These are phyloP conservation scores for Steinernema hermaphroditum DNA, from an alignment of 2,888 invertebrate species.

Conservation along the genomic window DNA sequence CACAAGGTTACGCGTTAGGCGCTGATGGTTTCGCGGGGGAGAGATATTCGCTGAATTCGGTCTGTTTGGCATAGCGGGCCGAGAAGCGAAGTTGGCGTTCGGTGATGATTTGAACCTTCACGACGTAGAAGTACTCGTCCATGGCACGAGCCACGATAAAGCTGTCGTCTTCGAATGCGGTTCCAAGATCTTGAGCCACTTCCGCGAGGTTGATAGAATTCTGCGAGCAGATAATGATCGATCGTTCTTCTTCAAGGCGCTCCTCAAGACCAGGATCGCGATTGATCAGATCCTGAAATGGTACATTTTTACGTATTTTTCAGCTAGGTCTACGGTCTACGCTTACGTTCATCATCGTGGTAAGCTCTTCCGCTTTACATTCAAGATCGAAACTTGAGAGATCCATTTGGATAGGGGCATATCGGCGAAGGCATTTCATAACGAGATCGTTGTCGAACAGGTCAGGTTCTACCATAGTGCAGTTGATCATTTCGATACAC, in stretches of 20 bases:
- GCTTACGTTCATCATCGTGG: not conserved
- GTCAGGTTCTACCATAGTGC: not conserved
- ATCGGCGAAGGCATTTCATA: constrained; percentile 10
- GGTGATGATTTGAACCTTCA: constrained; percentile 9
- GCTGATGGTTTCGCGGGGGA: not conserved
- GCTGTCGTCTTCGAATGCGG: constrained; percentile 22
- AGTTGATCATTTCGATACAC: constrained; percentile 13
- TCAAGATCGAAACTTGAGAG: constrained; percentile 14
- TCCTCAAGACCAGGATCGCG: not conserved
- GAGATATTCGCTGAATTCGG: not conserved
- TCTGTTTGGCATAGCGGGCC: not conserved
- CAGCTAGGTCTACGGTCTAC: too few relatives aligned
- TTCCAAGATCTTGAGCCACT: constrained; percentile 11
- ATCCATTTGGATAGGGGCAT: constrained; percentile 11
- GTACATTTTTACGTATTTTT: not conserved
- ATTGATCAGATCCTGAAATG: constrained; percentile 6
- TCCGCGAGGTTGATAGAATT: constrained; percentile 6
- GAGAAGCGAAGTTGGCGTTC: constrained; percentile 14
- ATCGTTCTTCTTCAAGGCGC: not conserved
- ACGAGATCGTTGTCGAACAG: constrained; percentile 21
- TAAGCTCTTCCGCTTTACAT: not conserved
- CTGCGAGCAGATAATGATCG: constrained; percentile 14
- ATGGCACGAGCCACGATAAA: not conserved
- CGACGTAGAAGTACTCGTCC: constrained; percentile 3
- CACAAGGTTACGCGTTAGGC: not conserved